Evolutionary conservation across 2,888 invertebrate genomes (phyloP), one percentile per base, ranked within the genome.

Genomic region (Axea sp.): DNA sequence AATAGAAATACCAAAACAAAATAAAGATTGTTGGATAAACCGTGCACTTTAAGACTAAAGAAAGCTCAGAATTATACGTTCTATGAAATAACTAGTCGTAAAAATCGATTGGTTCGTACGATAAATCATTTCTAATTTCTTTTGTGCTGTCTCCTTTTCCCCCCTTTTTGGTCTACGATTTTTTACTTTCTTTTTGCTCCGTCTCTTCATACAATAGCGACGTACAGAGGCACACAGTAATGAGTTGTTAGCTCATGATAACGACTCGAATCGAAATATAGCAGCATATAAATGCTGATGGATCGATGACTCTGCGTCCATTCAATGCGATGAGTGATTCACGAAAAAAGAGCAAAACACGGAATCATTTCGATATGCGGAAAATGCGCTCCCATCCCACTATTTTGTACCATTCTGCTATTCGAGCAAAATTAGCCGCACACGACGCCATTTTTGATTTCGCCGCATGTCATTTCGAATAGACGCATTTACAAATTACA

Each of bases 301-400:
- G 76, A 78, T 78, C 79, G 74, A 80, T 77, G 69, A 57, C 45
- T 64, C 45, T 62, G 49, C 39, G 68, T 68, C 73, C 64, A 73
- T 75, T 77, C 76, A 75, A 71, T 76, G 57, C 69, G 51, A 71
- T 67, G 79, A 76, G 75, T 81, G 79, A 79, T 80, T 81, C 76
- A 68, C 59, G 53, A 75, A 77, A 78, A 71, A 78, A 79, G 55
- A 41, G 31, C 33, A 65, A 60, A 74, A 39, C 59, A 30, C 45
- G 49, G 71, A 67, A 73, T 76, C 73, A 76, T 76, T 76, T 76
- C 76, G 71, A 73, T 68, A 73, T 37, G 64, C 41, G 69, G 71
- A 65, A 76, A 75, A 65, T 69, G 67, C 49, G 51, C 57, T 30
- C 62, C 28, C 62, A 39, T 33, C 28, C 60, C 62, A 43, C 19